These are phyloP conservation scores for Lampropteryx suffumata DNA, from an alignment of 2,888 invertebrate species.

Conservation along the genomic window DNA sequence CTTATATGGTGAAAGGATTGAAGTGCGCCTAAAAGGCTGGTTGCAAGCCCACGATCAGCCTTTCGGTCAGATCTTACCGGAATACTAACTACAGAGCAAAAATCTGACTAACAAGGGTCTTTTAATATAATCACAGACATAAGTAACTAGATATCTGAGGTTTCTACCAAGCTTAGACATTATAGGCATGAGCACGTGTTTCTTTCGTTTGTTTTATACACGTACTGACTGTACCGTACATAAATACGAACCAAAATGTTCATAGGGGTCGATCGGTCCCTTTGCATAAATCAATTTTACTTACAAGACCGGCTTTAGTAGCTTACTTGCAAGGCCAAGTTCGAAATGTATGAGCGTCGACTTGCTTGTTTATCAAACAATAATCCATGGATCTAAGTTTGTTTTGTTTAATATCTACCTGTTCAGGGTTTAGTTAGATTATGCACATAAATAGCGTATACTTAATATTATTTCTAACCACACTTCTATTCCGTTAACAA, in stretches of 20 bases:
- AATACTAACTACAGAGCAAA: no score
- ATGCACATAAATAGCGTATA: conserved; percentile 1
- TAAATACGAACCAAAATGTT: background rate
- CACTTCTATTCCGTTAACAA: background rate
- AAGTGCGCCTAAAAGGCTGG: no score
- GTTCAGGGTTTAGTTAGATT: background rate
- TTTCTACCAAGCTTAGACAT: no score
- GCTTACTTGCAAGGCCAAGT: conserved; percentile 33
- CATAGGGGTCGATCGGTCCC: conserved; percentile 14
- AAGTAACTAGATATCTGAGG: no score
- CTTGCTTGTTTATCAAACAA: conserved; percentile 28
- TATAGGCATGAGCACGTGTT: no score
- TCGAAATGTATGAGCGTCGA: conserved; percentile 27
- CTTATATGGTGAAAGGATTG: no score
- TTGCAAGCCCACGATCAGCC: no score
- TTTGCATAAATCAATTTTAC: conserved; percentile 33
- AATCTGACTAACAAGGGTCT: no score
- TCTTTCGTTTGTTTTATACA: no score
- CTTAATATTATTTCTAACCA: background rate
- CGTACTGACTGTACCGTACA: no score
- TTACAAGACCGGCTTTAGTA: conserved; percentile 27
- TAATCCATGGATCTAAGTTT: conserved; percentile 22
- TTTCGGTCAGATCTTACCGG: no score
- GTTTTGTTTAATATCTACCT: conserved; percentile 6
- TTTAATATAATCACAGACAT: no score